Evolutionary conservation across 2,113 vertebrate species (phyloP).

Genomic region (Myotis lucifugus): DNA sequence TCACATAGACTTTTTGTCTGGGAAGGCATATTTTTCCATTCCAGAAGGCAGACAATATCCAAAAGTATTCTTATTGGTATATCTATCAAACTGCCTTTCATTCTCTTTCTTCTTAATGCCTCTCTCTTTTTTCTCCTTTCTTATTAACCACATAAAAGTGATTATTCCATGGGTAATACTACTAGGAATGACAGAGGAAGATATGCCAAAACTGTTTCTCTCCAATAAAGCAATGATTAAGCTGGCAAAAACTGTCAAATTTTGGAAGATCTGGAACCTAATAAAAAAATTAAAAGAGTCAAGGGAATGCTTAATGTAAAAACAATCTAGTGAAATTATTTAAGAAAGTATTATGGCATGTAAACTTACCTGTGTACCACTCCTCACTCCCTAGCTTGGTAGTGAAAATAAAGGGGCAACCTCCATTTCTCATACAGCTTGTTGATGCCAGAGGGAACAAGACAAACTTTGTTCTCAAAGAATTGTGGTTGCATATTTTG

Average conservation of each 20-base stretch:
- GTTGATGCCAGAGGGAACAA: neutral
- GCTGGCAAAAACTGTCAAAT: neutral
- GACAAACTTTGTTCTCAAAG: neutral
- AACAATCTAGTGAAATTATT: neutral
- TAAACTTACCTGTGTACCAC: neutral
- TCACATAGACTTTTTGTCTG: neutral
- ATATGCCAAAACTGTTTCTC: neutral
- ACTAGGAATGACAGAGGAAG: neutral
- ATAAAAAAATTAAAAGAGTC: neutral
- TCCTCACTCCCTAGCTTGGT: neutral
- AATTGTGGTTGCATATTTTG: neutral
- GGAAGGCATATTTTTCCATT: neutral
- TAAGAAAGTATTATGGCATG: neutral
- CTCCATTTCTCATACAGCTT: neutral
- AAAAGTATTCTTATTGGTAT: neutral
- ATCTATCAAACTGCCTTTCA: constrained; percentile 28
- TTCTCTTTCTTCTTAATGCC: constrained; percentile 28
- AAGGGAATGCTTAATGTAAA: neutral
- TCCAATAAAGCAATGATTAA: neutral
- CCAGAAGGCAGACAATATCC: neutral
- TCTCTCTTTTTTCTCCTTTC: neutral
- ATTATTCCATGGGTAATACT: neutral
- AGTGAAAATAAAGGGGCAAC: neutral
- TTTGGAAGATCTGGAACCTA: neutral
- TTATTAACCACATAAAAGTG: constrained; percentile 21